Percentiles rank a stretch among this genome's conserved stretches.
Conservation (phyloP, 2,888 invertebrate genomes). For the Drosophila formosana region DNA sequence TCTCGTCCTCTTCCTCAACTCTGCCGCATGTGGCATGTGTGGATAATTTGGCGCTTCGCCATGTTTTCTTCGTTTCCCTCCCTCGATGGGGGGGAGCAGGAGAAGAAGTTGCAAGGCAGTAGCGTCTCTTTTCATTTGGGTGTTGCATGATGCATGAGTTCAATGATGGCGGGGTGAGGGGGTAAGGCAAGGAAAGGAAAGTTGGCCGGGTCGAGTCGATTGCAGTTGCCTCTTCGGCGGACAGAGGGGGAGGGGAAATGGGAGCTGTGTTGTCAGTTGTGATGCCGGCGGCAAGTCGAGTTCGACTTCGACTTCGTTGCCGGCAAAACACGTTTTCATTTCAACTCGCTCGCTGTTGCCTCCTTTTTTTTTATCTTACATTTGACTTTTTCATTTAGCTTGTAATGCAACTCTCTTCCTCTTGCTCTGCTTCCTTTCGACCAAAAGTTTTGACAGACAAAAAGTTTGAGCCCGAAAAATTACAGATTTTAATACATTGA, state of each 20-base stretch:
- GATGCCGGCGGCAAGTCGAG: conserved; percentile 36
- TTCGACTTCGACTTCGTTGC: conserved; percentile 46
- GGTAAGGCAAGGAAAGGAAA: background rate
- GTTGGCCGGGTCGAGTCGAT: conserved; percentile 1
- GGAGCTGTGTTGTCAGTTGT: background rate
- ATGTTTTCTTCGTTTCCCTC: conserved; percentile 67
- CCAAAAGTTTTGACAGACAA: conserved; percentile 40
- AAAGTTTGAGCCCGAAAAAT: conserved; percentile 14
- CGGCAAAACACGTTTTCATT: conserved; percentile 72
- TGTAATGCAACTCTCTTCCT: conserved; percentile 20
- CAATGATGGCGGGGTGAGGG: conserved; percentile 15
- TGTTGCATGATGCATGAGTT: conserved; percentile 70
- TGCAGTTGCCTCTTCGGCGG: background rate
- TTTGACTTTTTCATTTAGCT: conserved; percentile 50
- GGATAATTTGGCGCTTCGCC: conserved; percentile 83
- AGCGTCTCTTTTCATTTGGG: conserved; percentile 49
- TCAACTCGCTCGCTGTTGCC: conserved; percentile 7
- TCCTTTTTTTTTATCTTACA: conserved; percentile 15
- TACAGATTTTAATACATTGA: conserved; percentile 17
- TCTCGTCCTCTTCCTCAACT: conserved; percentile 2
- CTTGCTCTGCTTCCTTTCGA: conserved; percentile 3
- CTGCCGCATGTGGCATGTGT: conserved; percentile 63
- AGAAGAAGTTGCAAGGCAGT: background rate
- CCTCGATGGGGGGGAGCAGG: too few species aligned
- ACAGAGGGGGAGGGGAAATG: background rate